Conservation (phyloP, 2,888 invertebrate genomes). For the Nemotelus pantherinus region DNA sequence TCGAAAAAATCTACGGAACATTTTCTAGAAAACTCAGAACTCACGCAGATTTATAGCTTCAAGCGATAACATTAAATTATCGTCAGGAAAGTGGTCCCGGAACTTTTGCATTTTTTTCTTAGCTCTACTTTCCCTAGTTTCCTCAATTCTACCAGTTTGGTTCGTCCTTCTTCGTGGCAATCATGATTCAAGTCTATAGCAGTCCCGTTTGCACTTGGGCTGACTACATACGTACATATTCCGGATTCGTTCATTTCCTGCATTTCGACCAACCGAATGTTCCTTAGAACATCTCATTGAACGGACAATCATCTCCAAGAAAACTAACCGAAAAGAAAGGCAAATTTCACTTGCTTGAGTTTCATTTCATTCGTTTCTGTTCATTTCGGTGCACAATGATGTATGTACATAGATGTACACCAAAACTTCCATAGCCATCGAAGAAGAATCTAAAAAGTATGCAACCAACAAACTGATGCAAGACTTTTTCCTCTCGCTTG, state of each 20-base stretch:
- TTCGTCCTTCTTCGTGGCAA: not conserved
- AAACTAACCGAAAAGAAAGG: not conserved
- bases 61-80: conserved; percentile 59
- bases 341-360: no score
- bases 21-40: conserved; percentile 52
- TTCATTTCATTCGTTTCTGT: no score
- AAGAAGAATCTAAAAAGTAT: not conserved
- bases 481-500: not conserved
- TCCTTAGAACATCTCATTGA: not conserved
- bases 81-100: conserved; percentile 49
- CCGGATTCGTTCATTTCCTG: not conserved
- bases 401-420: no score
- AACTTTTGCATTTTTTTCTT: conserved; percentile 36
- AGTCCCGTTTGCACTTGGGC: not conserved
- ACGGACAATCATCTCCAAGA: not conserved
- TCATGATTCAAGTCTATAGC: not conserved
- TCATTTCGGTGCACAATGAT: no score
- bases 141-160: no score
- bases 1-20: conserved; percentile 19
- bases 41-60: conserved; percentile 58
- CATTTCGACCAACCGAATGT: not conserved
- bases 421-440: not conserved
- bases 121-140: no score
- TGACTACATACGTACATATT: not conserved
- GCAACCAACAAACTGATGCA: not conserved